Evolutionary conservation across 2,888 invertebrate species (phyloP).

Genomic region (Tyria jacobaeae): DNA sequence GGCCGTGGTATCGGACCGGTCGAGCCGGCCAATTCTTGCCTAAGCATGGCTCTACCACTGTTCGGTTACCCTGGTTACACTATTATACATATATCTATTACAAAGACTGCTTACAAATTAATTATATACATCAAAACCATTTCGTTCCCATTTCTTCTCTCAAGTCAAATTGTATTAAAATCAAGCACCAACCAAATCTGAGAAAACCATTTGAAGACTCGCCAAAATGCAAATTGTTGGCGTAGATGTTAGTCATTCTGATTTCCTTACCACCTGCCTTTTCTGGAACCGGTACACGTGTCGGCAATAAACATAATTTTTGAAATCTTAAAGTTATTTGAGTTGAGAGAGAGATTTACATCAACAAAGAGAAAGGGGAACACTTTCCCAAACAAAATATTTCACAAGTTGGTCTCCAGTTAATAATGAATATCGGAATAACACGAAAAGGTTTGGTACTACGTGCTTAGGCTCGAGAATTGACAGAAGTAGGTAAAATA

Average conservation of each 20-base stretch:
- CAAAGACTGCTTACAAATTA: not conserved
- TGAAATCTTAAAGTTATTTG: not conserved
- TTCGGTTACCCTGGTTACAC: too few relatives aligned
- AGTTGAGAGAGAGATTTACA: conserved; percentile 7
- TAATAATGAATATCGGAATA: conserved; percentile 13
- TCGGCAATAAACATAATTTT: conserved; percentile 21
- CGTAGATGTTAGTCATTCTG: conserved; percentile 25
- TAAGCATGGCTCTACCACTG: too few relatives aligned
- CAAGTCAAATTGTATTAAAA: conserved; percentile 5
- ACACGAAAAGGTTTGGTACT: conserved; percentile 7
- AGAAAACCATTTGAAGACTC: conserved; percentile 17
- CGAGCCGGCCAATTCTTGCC: too few relatives aligned
- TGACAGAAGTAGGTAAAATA: conserved; percentile 8
- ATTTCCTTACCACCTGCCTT: conserved; percentile 15
- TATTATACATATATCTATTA: too few relatives aligned
- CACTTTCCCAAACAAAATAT: not conserved
- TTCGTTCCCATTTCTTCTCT: not conserved
- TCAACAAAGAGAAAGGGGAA: conserved; percentile 5
- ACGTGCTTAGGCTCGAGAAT: not conserved
- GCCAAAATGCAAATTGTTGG: conserved; percentile 34
- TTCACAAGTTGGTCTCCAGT: not conserved
- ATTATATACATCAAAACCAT: not conserved
- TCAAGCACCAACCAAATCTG: conserved; percentile 19
- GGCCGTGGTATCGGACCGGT: too few relatives aligned
- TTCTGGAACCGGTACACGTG: conserved; percentile 22